Conservation (phyloP, 2,888 invertebrate species). For the Pherbina coryleti region DNA sequence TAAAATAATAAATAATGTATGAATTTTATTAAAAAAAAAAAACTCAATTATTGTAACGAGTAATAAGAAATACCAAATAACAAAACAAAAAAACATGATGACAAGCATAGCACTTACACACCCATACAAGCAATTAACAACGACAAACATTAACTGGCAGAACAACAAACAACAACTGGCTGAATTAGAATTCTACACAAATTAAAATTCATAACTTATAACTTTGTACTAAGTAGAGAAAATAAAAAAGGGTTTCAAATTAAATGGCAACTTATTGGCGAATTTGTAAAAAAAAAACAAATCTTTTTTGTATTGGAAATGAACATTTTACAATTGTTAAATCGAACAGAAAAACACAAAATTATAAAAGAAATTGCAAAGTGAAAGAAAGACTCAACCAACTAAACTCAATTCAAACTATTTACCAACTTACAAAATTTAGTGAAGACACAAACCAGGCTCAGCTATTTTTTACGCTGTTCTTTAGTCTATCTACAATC, state of each 20-base stretch:
- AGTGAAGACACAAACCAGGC: constrained; percentile 2
- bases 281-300: constrained; percentile 37
- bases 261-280: neutral
- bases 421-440: neutral
- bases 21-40: constrained; percentile 21
- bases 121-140: constrained; percentile 3
- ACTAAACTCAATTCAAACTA: constrained; percentile 48
- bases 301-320: constrained; percentile 50
- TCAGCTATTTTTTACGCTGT: constrained; percentile 19
- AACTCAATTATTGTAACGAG: neutral
- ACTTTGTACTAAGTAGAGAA: neutral
- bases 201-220: neutral
- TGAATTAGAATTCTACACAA: neutral
- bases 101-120: neutral
- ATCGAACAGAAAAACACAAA: neutral
- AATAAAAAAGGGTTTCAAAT: constrained; percentile 36
- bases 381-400: neutral
- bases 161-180: neutral
- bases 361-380: neutral
- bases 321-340: neutral
- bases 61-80: too few relatives aligned
- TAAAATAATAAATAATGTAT: constrained; percentile 16
- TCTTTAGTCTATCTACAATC: neutral
- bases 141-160: neutral
- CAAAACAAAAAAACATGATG: neutral